Evolutionary conservation across 1,140 invertebrate species (phyloP).

Genomic region (Drosophila oshimai): DNA sequence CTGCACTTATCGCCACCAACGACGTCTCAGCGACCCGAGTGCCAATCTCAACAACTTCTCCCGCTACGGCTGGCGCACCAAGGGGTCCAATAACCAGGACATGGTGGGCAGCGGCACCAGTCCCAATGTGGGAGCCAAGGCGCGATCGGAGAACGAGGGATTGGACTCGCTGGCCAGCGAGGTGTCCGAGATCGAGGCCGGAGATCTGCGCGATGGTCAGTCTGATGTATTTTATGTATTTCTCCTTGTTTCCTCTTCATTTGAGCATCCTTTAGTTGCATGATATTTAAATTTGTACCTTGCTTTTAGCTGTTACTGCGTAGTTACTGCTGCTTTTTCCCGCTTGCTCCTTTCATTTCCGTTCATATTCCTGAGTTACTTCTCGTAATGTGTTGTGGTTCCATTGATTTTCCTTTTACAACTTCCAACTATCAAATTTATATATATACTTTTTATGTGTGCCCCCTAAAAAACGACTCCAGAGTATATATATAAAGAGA

Average conservation of each 20-base stretch:
- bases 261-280: conserved; percentile 38
- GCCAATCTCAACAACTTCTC: conserved; percentile 95
- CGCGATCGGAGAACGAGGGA: conserved; percentile 95
- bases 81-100: conserved; percentile 83
- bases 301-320: not conserved
- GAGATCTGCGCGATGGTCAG: conserved; percentile 95
- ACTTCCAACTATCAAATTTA: conserved; percentile 57
- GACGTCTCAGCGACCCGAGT: conserved; percentile 96
- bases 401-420: conserved; percentile 63
- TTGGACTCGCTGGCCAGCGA: conserved; percentile 92
- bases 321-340: conserved; percentile 26
- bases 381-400: conserved; percentile 77
- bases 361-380: conserved; percentile 41
- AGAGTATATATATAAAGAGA: conserved; percentile 55
- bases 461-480: conserved; percentile 33
- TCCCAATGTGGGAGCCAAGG: conserved; percentile 85
- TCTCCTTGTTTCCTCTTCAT: conserved; percentile 20
- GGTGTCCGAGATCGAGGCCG: conserved; percentile 95
- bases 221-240: not conserved
- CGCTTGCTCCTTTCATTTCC: conserved; percentile 56
- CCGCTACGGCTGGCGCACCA: conserved; percentile 90
- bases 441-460: conserved; percentile 52
- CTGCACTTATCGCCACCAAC: conserved; percentile 90
- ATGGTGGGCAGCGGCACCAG: conserved; percentile 79
- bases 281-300: conserved; percentile 3